Evolutionary conservation across 2,113 vertebrate genomes (phyloP).

Genomic region (Aptenodytes patagonicus): DNA sequence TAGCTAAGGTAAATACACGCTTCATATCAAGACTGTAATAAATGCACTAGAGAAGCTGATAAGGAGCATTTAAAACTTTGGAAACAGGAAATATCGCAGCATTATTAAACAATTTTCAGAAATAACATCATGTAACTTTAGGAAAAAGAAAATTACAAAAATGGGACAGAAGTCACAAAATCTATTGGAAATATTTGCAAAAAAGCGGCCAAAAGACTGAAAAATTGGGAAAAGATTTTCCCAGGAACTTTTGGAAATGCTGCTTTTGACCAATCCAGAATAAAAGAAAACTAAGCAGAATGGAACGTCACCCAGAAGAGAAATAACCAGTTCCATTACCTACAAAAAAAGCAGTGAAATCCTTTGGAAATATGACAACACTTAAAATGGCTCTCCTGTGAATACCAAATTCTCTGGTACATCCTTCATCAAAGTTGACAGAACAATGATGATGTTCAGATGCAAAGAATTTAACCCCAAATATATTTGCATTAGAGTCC

Average conservation of each 20-base stretch:
- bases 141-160: background rate
- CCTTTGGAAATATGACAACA: background rate
- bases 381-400: background rate
- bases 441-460: background rate
- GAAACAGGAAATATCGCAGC: background rate
- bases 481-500: background rate
- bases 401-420: background rate
- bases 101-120: background rate
- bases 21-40: background rate
- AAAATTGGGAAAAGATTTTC: background rate
- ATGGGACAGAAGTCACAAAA: background rate
- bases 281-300: background rate
- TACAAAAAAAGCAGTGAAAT: background rate
- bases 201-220: background rate
- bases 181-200: background rate
- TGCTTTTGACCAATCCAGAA: background rate
- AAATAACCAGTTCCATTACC: background rate
- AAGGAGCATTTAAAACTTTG: background rate
- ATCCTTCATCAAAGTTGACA: background rate
- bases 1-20: background rate
- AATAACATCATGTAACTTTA: background rate
- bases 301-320: background rate
- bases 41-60: background rate
- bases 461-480: background rate
- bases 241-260: background rate